Conservation (phyloP, 1,140 invertebrate genomes). For the Adelges cooleyi region DNA sequence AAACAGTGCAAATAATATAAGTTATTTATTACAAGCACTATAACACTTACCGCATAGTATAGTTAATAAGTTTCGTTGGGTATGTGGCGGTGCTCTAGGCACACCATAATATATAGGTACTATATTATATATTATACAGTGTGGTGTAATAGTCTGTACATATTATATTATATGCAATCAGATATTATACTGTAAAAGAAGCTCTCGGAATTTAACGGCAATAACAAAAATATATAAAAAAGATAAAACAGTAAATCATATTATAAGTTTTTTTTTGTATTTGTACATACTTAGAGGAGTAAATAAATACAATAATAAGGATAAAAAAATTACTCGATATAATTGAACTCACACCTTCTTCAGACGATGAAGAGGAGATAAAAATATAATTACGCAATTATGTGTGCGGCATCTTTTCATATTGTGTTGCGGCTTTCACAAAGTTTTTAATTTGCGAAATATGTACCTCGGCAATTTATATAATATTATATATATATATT, state of each 20-base stretch:
- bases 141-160: no score
- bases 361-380: neutral
- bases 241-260: conserved; percentile 22
- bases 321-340: neutral
- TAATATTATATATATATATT: neutral
- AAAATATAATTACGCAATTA: conserved; percentile 22
- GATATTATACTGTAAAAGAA: no score
- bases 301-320: neutral
- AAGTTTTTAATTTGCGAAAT: conserved; percentile 19
- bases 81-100: no score
- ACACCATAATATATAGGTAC: no score
- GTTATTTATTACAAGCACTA: no score
- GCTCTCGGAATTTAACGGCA: neutral
- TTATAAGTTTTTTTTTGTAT: conserved; percentile 5
- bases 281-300: neutral
- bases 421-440: conserved; percentile 9
- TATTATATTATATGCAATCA: no score
- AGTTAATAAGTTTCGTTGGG: no score
- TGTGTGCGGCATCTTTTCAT: conserved; percentile 18
- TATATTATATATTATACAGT: no score
- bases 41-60: no score
- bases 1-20: no score
- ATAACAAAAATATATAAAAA: neutral
- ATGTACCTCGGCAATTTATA: conserved; percentile 1
- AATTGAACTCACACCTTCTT: conserved; percentile 25